Conservation (phyloP, 2,888 invertebrate genomes). For the Spialia ferax region DNA sequence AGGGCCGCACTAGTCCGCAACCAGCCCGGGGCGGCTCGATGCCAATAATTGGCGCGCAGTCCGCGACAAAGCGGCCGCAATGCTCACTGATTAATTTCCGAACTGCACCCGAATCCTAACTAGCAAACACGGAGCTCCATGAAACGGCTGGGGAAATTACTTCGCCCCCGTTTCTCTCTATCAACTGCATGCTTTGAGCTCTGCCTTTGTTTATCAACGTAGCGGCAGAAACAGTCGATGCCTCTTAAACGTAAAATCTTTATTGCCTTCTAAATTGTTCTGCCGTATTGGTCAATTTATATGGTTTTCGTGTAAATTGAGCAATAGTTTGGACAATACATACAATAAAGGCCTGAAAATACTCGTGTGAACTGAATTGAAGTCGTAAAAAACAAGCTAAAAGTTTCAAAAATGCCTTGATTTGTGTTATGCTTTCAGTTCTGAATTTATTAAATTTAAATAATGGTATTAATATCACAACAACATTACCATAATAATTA, state of each 20-base stretch:
- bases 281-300: not conserved
- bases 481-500: no score
- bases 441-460: no score
- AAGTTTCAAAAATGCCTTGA: no score
- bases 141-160: constrained; percentile 72
- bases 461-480: no score
- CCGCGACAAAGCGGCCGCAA: constrained; percentile 84
- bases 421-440: no score
- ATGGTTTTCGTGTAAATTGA: not conserved
- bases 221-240: not conserved
- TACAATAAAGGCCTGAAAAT: no score
- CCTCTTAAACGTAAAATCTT: not conserved
- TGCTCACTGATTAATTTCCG: constrained; percentile 85
- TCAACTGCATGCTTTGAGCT: constrained; percentile 49
- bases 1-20: constrained; percentile 47
- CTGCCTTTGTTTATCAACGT: constrained; percentile 12
- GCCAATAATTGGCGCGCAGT: constrained; percentile 82
- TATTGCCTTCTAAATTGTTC: not conserved
- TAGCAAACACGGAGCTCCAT: constrained; percentile 74
- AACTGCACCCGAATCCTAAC: constrained; percentile 82
- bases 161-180: constrained; percentile 61
- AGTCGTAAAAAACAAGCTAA: no score
- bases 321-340: no score
- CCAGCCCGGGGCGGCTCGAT: constrained; percentile 64
- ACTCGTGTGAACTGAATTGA: not conserved